These are phyloP conservation scores for Mesorhabditis spiculigera DNA, from an alignment of 2,888 invertebrate genomes.

Conservation along the genomic window DNA sequence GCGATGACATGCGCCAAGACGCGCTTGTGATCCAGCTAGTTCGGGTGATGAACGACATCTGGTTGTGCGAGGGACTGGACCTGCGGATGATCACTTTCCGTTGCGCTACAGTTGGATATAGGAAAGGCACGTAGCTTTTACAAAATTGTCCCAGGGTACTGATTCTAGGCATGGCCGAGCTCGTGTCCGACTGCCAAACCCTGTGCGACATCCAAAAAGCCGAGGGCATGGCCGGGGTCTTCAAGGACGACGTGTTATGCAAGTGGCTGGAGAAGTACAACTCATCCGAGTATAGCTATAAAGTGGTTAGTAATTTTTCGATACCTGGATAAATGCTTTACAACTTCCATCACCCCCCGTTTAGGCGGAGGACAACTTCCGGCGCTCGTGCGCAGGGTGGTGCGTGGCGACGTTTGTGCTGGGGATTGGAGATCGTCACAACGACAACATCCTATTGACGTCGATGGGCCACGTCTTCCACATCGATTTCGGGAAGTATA, in stretches of 20 bases:
- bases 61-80: slow-evolving; percentile 89
- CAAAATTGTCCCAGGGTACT: background rate
- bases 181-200: slow-evolving; percentile 90
- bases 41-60: slow-evolving; percentile 91
- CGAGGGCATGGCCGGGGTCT: slow-evolving; percentile 89
- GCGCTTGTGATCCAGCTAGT: slow-evolving; percentile 93
- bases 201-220: slow-evolving; percentile 91
- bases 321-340: background rate
- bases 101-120: slow-evolving; percentile 86
- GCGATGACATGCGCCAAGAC: slow-evolving; percentile 95
- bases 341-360: slow-evolving; percentile 9
- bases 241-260: slow-evolving; percentile 91
- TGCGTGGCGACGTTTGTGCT: slow-evolving; percentile 96
- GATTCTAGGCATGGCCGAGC: slow-evolving; percentile 81
- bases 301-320: slow-evolving; percentile 66
- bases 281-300: slow-evolving; percentile 89
- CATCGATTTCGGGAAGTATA: slow-evolving; percentile 97
- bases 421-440: slow-evolving; percentile 77
- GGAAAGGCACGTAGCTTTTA: slow-evolving; percentile 69
- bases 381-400: slow-evolving; percentile 94
- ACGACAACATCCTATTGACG: slow-evolving; percentile 98
- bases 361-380: slow-evolving; percentile 89
- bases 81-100: slow-evolving; percentile 91
- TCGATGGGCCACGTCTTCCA: slow-evolving; percentile 96
- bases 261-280: slow-evolving; percentile 97